These are phyloP conservation scores for Xylophagus ater DNA, from an alignment of 2,888 invertebrate genomes.

Conservation along the genomic window DNA sequence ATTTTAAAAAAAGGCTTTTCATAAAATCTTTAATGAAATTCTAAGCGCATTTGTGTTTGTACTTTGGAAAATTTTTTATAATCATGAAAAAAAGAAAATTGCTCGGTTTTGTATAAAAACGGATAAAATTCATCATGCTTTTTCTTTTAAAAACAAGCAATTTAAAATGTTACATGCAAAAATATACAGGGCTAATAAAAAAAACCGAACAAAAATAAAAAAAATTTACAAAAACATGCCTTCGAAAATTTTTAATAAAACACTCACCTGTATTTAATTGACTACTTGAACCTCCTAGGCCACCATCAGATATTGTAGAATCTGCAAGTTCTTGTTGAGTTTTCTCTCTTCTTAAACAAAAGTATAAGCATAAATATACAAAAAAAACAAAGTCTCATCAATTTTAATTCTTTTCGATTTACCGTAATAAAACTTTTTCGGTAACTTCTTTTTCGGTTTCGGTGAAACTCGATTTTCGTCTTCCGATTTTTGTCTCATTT, in stretches of 20 bases:
- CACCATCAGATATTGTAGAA: conserved; percentile 17
- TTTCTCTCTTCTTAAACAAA: conserved; percentile 17
- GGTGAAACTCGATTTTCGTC: conserved; percentile 59
- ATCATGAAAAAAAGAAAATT: neutral
- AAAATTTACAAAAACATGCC: neutral
- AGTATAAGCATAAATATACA: neutral
- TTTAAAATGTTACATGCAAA: neutral
- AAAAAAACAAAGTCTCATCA: neutral
- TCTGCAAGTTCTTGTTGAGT: conserved; percentile 20
- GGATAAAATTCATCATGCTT: neutral
- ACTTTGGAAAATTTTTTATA: no score
- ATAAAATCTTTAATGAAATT: no score
- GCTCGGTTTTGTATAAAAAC: neutral
- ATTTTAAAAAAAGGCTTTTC: no score
- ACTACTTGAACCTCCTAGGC: conserved; percentile 18
- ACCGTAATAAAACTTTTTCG: conserved; percentile 53
- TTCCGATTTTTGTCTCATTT: conserved; percentile 57
- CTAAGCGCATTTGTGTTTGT: no score
- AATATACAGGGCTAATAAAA: neutral
- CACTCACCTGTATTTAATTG: conserved; percentile 21
- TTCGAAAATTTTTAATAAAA: neutral
- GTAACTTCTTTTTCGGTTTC: conserved; percentile 62
- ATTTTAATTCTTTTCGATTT: neutral
- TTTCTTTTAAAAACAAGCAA: neutral
- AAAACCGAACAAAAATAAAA: neutral